Percentiles rank a stretch among this genome's conserved stretches.
Conservation (phyloP, 2,888 invertebrate genomes). For the Portevinia maculata region DNA sequence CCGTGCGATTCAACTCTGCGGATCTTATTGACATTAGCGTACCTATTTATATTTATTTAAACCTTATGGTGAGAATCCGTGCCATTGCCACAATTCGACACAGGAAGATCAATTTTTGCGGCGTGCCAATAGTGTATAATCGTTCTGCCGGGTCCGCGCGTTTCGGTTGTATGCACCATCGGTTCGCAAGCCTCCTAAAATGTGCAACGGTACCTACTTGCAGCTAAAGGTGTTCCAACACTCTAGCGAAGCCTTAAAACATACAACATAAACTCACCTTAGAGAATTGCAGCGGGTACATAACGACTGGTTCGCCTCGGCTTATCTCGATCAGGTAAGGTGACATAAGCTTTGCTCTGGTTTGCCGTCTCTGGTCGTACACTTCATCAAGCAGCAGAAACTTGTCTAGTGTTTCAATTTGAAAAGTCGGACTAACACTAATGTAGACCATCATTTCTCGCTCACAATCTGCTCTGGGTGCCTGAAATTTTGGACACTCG, state of each 20-base stretch:
- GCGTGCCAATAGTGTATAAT: no score
- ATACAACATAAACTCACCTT: slow-evolving; percentile 73
- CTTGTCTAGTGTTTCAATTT: slow-evolving; percentile 74
- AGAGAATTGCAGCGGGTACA: slow-evolving; percentile 77
- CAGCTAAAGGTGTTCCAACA: no score
- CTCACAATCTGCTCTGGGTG: slow-evolving; percentile 65
- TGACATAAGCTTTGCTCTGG: slow-evolving; percentile 76
- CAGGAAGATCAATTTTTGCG: no score
- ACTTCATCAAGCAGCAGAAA: slow-evolving; percentile 77
- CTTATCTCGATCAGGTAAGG: slow-evolving; percentile 78
- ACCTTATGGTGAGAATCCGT: no score
- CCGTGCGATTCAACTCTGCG: no score
- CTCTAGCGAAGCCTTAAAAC: not conserved
- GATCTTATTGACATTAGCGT: no score
- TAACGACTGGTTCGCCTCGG: slow-evolving; percentile 77
- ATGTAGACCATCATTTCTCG: slow-evolving; percentile 76
- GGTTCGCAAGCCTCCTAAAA: no score
- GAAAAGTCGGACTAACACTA: slow-evolving; percentile 75
- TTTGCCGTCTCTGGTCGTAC: slow-evolving; percentile 75
- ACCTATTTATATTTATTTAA: no score
- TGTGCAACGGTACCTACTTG: no score
- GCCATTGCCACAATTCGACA: no score
- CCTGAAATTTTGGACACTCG: slow-evolving; percentile 72
- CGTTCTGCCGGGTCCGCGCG: no score
- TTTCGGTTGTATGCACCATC: no score